phyloP scores from a whole-genome alignment of 2,888 invertebrate genomes.

The Pollenia labialis region DNA sequence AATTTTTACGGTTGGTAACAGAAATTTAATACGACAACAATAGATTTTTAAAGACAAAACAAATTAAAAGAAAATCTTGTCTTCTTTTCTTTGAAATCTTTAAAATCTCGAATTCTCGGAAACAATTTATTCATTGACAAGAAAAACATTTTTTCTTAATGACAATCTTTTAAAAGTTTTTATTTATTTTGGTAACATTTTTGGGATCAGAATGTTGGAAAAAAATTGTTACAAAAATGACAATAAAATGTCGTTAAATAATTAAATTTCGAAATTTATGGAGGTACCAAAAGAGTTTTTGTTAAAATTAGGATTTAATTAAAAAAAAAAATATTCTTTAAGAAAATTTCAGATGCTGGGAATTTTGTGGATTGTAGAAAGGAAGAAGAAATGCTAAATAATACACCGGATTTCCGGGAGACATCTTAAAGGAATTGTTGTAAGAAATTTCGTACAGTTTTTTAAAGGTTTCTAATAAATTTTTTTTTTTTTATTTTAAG shows the following conservation, averaged over 20 bases:
- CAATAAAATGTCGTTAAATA: slow-evolving; percentile 66
- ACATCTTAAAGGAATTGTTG: no score
- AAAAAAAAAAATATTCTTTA: not conserved
- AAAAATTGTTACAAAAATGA: slow-evolving; percentile 55
- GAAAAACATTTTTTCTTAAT: slow-evolving; percentile 45
- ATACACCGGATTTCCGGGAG: slow-evolving; percentile 58
- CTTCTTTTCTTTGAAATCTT: slow-evolving; percentile 32
- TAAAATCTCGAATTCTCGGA: slow-evolving; percentile 57
- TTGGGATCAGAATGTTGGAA: slow-evolving; percentile 34
- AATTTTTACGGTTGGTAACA: slow-evolving; percentile 60
- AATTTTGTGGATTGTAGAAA: not conserved
- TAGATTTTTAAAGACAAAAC: slow-evolving; percentile 46
- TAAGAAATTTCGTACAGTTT: no score
- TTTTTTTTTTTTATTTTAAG: no score
- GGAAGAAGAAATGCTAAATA: slow-evolving; percentile 14
- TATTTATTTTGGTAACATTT: slow-evolving; percentile 21
- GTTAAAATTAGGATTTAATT: slow-evolving; percentile 18
- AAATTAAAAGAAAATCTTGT: slow-evolving; percentile 25
- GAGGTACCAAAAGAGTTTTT: slow-evolving; percentile 38
- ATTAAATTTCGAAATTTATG: slow-evolving; percentile 58
- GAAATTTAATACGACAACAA: slow-evolving; percentile 58
- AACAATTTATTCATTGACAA: slow-evolving; percentile 64
- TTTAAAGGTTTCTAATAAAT: no score
- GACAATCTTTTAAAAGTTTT: slow-evolving; percentile 24
- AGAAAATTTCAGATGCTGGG: not conserved